Evolutionary conservation across 2,113 vertebrate genomes (phyloP).

Genomic region (Nothobranchius kuhntae): DNA sequence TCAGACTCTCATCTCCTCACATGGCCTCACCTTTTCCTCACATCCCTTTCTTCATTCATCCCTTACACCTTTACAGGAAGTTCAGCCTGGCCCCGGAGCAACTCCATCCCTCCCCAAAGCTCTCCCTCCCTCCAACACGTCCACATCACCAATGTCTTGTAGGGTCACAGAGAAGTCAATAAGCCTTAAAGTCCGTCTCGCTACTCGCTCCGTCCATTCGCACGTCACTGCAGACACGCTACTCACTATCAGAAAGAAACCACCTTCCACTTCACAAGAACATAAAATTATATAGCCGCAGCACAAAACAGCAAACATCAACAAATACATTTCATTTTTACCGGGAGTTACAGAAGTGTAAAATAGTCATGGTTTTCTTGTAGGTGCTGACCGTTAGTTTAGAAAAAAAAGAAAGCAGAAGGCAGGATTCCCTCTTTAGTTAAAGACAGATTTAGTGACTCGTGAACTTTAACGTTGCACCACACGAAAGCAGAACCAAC

Average conservation of each 20-base stretch:
- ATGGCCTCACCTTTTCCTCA: slow-evolving; percentile 64
- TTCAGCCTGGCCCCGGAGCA: slow-evolving; percentile 67
- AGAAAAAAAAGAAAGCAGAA: too few species aligned
- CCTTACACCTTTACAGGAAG: slow-evolving; percentile 78
- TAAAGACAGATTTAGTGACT: too few species aligned
- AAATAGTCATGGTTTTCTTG: too few species aligned
- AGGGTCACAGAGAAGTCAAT: slow-evolving; percentile 52
- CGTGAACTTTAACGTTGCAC: too few species aligned
- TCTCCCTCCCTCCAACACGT: slow-evolving; percentile 21
- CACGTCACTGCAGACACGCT: not conserved
- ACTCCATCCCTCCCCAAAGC: slow-evolving; percentile 3
- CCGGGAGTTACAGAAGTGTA: too few species aligned
- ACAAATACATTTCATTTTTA: too few species aligned
- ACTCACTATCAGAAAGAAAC: not conserved
- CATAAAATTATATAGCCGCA: not conserved
- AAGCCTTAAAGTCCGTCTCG: slow-evolving; percentile 13
- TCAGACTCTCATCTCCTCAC: slow-evolving; percentile 78
- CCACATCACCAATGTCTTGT: slow-evolving; percentile 38
- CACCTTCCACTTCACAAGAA: not conserved
- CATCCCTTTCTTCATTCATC: slow-evolving; percentile 67
- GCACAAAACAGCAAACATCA: not conserved
- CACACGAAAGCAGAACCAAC: too few species aligned
- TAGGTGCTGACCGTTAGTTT: too few species aligned
- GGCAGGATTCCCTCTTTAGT: not conserved
- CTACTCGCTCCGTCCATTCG: not conserved